phyloP scores from a whole-genome alignment of 2,113 vertebrate genomes.

The Clinocottus analis region DNA sequence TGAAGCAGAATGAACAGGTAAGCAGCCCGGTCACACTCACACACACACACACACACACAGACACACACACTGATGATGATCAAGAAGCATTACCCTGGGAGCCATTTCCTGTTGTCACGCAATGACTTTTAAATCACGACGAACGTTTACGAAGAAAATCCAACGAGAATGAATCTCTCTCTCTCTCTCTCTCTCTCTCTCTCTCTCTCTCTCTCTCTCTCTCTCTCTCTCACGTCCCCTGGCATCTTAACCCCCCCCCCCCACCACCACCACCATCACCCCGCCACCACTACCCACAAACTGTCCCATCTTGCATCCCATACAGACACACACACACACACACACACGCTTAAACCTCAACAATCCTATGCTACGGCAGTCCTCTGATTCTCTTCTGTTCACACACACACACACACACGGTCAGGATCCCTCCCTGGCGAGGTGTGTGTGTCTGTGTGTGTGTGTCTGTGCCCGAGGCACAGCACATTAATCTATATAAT shows the following conservation, averaged over 20 bases:
- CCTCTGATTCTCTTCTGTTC: conserved; percentile 30
- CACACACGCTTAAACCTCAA: conserved; percentile 46
- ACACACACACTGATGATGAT: conserved; percentile 23
- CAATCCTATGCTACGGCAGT: conserved; percentile 34
- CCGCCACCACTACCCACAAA: neutral
- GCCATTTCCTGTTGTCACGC: conserved; percentile 14
- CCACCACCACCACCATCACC: neutral
- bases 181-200: conserved; percentile 6
- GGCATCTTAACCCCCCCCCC: conserved; percentile 33
- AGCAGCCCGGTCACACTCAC: too few species aligned
- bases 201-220: neutral
- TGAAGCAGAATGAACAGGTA: neutral
- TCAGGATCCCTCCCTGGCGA: conserved; percentile 75
- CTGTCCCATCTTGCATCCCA: conserved; percentile 32
- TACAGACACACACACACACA: conserved; percentile 29
- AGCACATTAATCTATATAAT: conserved; percentile 88
- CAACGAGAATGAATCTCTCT: conserved; percentile 2
- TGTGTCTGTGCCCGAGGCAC: conserved; percentile 77
- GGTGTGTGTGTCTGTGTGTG: conserved; percentile 69
- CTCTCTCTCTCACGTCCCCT: conserved; percentile 35
- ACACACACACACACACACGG: conserved; percentile 39
- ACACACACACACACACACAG: too few species aligned
- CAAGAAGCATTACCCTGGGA: conserved; percentile 9
- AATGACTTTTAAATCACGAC: conserved; percentile 14
- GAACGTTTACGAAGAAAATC: conserved; percentile 9